These are phyloP conservation scores for Xiphorhynchus erythropygius DNA, from an alignment of 2,797 vertebrate genomes.

Conservation along the genomic window DNA sequence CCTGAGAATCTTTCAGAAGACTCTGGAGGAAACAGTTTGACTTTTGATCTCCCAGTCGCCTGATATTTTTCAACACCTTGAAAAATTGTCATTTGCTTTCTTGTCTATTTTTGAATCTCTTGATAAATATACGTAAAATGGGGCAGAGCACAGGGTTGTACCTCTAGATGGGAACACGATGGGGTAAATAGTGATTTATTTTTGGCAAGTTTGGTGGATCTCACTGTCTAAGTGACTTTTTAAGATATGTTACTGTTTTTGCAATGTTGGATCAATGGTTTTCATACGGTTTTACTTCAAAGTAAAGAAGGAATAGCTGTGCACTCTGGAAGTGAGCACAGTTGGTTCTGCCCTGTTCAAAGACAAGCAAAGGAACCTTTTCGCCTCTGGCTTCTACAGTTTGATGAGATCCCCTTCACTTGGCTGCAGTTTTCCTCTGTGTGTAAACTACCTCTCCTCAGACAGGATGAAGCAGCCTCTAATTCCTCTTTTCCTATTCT, in stretches of 20 bases:
- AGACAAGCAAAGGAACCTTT: neutral
- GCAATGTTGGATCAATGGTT: neutral
- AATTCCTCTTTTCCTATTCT: neutral
- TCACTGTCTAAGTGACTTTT: neutral
- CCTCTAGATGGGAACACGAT: neutral
- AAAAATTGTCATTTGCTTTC: neutral
- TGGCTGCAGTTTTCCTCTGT: neutral
- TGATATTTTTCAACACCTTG: neutral
- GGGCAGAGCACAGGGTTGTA: neutral
- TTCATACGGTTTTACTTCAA: neutral
- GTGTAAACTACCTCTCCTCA: neutral
- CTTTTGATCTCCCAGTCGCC: neutral
- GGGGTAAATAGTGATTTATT: neutral
- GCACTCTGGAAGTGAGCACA: neutral
- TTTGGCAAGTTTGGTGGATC: neutral
- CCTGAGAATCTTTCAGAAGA: neutral
- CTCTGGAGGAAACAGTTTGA: neutral
- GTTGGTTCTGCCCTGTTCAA: neutral
- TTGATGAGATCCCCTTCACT: neutral
- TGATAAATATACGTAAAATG: neutral
- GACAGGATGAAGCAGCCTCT: neutral
- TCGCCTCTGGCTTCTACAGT: neutral
- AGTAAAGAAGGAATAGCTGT: neutral
- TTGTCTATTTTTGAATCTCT: neutral
- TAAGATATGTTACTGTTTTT: neutral